Percentiles rank a stretch among this genome's conserved stretches.
Conservation (phyloP, 2,113 vertebrate species). For the Genyomyrus donnyi region DNA sequence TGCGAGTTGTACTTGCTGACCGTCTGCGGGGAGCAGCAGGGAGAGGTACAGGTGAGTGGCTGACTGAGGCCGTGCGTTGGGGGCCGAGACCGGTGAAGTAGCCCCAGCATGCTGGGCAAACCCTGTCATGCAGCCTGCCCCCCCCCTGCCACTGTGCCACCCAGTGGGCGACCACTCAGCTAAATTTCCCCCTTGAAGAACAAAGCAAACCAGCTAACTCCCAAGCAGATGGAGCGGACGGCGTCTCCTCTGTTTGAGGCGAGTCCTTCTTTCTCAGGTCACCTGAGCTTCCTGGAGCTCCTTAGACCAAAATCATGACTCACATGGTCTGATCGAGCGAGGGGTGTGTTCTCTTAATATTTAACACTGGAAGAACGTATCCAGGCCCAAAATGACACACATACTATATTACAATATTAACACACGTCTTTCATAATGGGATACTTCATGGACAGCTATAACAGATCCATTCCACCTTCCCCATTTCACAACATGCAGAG, state of each 20-base stretch:
- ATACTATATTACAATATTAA: neutral
- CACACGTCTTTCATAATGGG: neutral
- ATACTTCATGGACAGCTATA: neutral
- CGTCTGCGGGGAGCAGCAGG: slow-evolving; percentile 69
- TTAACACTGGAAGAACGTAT: slow-evolving; percentile 23
- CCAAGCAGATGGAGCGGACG: neutral
- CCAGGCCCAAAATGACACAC: neutral
- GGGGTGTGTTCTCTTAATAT: slow-evolving; percentile 18
- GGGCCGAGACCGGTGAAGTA: slow-evolving; percentile 61
- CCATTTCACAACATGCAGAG: neutral
- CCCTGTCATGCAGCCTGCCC: slow-evolving; percentile 7
- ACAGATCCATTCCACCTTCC: neutral
- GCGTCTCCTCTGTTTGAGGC: neutral
- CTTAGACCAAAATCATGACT: slow-evolving; percentile 23
- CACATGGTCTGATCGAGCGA: slow-evolving; percentile 15
- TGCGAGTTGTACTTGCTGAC: slow-evolving; percentile 92
- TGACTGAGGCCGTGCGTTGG: slow-evolving; percentile 21
- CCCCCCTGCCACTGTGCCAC: neutral
- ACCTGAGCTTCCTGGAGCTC: neutral
- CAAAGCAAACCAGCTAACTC: neutral
- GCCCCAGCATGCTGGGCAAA: slow-evolving; percentile 59
- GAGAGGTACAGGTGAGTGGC: slow-evolving; percentile 57
- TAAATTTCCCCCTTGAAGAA: neutral
- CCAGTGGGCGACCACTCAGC: neutral
- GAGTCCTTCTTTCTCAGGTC: neutral